Base-by-base conservation (phyloP, 2,888 invertebrate genomes). In the Lymantria dispar region DNA sequence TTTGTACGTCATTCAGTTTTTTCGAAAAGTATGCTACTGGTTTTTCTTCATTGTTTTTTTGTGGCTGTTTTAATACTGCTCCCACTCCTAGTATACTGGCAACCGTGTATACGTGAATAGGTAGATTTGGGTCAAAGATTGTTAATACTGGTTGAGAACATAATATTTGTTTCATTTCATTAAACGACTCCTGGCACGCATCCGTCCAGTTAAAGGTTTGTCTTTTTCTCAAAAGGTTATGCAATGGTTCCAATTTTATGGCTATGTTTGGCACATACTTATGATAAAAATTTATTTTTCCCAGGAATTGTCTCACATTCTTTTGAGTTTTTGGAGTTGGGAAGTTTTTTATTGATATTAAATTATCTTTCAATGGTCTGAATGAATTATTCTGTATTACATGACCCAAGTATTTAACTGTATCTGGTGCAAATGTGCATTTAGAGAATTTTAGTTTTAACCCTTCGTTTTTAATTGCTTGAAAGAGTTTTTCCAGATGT, bases 71-170 rank as follows among this genome's bases (percentile, higher is more conserved):
- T 41, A 41, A 12, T 3, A 33, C 33, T 33, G 43, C 43, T 43
- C 43, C 33, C 10, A 43, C 14, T 43, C 43, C 45, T 45, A 37
- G n/a, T 45, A 45, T 22, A 45, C 15, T 45, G 5, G 45, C 45
- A 45, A 37, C 45, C 12, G 45, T 45, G 15, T 37, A 45, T 30
- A 37, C 37, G n/a, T n/a, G 37, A 30, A 39, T 45, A 7, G 41
- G 49, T 22, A 43, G 8, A 22, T 45, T 40, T n/a, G 45, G 45
- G 5, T 49, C 41, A 49, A 45, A 49, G 1, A 49, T 49, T 13
- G 44, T 14, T 41, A 49, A 41, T 45, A 45, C 15, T 41, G 49
- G n/a, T n/a, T n/a, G n/a, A 22, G 49, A 49, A 41, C 45, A 45
- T 45, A 45, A 45, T 12, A 30, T 8, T 37, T 45, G 12, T 45